Percentiles rank a stretch among this genome's conserved stretches.
phyloP scores from a whole-genome alignment of 2,113 vertebrate species.

The Myrmophylax atrothorax region DNA sequence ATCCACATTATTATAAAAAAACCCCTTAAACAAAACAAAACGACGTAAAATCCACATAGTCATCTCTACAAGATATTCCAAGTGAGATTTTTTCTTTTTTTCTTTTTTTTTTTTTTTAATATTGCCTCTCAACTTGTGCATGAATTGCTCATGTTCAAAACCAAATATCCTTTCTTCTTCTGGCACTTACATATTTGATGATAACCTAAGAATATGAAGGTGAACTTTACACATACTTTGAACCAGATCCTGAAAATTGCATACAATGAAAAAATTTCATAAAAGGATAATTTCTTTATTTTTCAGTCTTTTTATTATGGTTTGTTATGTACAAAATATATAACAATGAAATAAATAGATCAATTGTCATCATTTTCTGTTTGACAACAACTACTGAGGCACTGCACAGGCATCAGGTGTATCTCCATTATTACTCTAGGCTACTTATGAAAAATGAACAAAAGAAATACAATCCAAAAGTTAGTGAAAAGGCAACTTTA shows the following conservation, averaged over 20 bases:
- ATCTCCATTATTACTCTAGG: background rate
- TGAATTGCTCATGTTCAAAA: background rate
- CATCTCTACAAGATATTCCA: background rate
- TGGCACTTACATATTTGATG: background rate
- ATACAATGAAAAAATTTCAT: background rate
- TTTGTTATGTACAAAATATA: background rate
- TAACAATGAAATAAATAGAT: background rate
- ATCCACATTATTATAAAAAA: background rate
- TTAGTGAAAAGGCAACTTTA: background rate
- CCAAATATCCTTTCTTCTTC: background rate
- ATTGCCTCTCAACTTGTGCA: background rate
- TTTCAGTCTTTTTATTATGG: background rate
- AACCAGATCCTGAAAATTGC: background rate
- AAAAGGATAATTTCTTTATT: background rate
- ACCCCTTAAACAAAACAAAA: background rate
- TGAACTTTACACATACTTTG: background rate
- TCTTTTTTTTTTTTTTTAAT: background rate
- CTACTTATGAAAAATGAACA: background rate
- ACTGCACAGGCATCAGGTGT: background rate
- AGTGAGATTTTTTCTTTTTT: background rate
- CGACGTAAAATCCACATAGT: accelerated
- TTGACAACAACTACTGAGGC: background rate
- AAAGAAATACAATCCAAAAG: background rate
- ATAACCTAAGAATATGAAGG: background rate
- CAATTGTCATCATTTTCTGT: background rate